Conservation (phyloP, 2,113 vertebrate species). For the Oncorhynchus clarkii region DNA sequence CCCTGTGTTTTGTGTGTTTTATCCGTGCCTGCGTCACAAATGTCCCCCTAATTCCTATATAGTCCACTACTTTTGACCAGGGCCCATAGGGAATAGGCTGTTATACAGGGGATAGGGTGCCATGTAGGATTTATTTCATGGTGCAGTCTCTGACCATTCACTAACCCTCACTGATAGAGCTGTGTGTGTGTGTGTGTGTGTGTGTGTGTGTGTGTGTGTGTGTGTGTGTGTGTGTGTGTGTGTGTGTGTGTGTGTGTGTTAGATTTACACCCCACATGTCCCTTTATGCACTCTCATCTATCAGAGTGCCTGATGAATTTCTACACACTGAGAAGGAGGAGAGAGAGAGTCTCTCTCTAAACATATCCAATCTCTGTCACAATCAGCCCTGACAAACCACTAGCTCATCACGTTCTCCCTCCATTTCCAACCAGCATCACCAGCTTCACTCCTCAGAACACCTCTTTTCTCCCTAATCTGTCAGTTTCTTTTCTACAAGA, state of each 20-base stretch:
- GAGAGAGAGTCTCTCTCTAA: background rate
- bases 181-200: conserved; percentile 26
- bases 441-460: background rate
- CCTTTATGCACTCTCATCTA: no score
- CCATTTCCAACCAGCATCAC: background rate
- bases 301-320: no score
- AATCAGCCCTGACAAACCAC: background rate
- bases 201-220: background rate
- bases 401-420: background rate
- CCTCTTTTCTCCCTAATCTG: background rate
- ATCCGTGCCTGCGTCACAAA: no score
- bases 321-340: no score
- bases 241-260: background rate
- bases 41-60: no score
- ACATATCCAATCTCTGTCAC: background rate
- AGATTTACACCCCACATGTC: no score
- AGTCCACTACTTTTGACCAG: no score
- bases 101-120: no score
- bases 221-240: conserved; percentile 4
- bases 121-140: no score
- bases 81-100: no score
- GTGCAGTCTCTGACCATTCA: background rate
- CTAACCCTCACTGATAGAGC: no score
- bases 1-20: conserved; percentile 49
- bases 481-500: background rate